These are phyloP conservation scores for Gonocerus acuteangulatus DNA, from an alignment of 2,888 invertebrate genomes.

Conservation along the genomic window DNA sequence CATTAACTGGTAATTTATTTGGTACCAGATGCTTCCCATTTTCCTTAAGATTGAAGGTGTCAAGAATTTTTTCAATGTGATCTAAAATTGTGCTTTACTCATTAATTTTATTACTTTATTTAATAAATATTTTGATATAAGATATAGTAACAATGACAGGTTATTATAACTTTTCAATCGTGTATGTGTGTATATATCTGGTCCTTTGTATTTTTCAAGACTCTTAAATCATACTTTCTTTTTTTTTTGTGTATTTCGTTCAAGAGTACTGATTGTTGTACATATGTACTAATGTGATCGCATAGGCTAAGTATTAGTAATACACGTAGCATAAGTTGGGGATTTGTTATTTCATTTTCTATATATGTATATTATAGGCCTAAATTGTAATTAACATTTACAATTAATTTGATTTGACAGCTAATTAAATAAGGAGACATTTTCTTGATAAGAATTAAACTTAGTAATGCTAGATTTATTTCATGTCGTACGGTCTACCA, in stretches of 20 bases:
- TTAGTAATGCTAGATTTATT: constrained; percentile 1
- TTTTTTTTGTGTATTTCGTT: neutral
- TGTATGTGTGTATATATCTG: neutral
- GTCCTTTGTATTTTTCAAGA: neutral
- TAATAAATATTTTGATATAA: no score
- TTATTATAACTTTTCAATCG: no score
- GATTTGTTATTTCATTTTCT: neutral
- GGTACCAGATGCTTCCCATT: no score
- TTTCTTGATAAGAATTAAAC: neutral
- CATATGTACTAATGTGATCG: neutral
- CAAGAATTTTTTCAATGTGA: no score
- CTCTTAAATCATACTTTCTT: neutral
- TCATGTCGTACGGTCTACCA: neutral
- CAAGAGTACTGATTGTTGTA: neutral
- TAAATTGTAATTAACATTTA: neutral
- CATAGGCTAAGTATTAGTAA: neutral
- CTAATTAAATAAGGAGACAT: neutral
- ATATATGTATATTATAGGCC: neutral
- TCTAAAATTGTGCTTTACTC: no score
- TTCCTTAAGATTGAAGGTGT: no score
- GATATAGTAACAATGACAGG: no score
- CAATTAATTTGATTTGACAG: neutral
- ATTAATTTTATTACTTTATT: no score
- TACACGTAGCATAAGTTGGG: neutral
- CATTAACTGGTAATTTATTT: no score